Base-by-base conservation (phyloP, 2,113 vertebrate genomes). In the Romanogobio albipinnatus region DNA sequence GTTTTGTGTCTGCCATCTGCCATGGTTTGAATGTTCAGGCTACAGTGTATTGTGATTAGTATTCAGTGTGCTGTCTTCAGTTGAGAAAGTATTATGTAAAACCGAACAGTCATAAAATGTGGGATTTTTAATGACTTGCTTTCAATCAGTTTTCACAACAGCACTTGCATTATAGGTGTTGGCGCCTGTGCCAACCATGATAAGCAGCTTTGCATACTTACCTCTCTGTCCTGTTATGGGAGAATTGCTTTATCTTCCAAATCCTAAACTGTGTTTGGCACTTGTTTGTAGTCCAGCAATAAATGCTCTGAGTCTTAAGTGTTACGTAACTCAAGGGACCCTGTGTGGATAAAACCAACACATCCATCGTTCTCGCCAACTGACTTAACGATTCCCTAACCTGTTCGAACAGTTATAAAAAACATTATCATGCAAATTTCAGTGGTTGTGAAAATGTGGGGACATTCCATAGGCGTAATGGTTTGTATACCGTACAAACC, bases 191-290 rank as follows among this genome's bases (percentile, higher is more conserved):
- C 76, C 59, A 58, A 73, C 84, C 53, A 47, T 61, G 62, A 80
- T 85, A 85, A 85, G 84, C 75, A 85, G 84, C 84, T 85, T 85
- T 79, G 64, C 75, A 85, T 82, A 53, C 80, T 82, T 62, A n/a
- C 26, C 61, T 53, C 80, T 70, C 64, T 76, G 9, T 39, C 29
- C 56, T 45, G 47, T 78, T 70, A 70, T 76, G 56, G 17, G 82
- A 49, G 19, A 53, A 56, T 70, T 56, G 22, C 73, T 76, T 84
- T 66, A 70, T 24, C 47, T 70, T 77, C 13, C 19, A 68, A 82
- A 53, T 66, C 80, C 47, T 70, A 66, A 84, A 84, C n/a, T 45
- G 29, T 68, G 59, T 68, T 84, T 43, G 19, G 49, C n/a, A 47
- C 51, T n/a, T 3, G 9, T 68, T 53, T 51, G 26, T 59, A 39